phyloP scores from a whole-genome alignment of 2,113 vertebrate genomes.

The Oryctolagus cuniculus region DNA sequence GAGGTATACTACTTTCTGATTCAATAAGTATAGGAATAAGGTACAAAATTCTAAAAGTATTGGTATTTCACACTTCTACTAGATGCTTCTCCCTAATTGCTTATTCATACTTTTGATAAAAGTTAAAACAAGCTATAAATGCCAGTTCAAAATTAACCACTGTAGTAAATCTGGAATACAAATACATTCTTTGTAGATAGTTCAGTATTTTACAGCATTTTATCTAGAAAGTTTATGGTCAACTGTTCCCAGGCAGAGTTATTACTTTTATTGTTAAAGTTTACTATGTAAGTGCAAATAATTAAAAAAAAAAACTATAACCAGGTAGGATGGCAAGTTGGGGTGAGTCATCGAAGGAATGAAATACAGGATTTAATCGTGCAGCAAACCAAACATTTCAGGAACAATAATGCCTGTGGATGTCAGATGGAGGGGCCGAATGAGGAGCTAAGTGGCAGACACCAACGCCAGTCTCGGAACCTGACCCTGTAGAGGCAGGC shows the following conservation, averaged over 20 bases:
- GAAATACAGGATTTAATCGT: not conserved
- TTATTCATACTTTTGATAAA: not conserved
- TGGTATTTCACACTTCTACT: not conserved
- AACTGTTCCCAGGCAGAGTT: not conserved
- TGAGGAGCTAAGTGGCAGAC: too few species aligned
- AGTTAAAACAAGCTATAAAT: not conserved
- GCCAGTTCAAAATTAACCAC: not conserved
- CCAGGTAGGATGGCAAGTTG: rapidly evolving
- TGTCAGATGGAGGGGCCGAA: not conserved
- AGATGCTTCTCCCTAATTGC: not conserved
- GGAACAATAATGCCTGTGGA: not conserved
- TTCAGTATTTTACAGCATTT: not conserved
- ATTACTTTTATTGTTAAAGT: not conserved
- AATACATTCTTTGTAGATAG: not conserved
- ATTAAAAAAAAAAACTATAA: not conserved
- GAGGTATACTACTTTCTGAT: not conserved
- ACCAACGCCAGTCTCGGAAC: not conserved
- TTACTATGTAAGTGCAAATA: not conserved
- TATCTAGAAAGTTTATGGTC: not conserved
- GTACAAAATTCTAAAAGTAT: not conserved
- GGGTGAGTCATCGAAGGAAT: not conserved
- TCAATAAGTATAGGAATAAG: not conserved
- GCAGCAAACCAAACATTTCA: rapidly evolving
- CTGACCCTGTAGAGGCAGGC: not conserved
- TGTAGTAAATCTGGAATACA: not conserved